phyloP scores from a whole-genome alignment of 2,888 invertebrate genomes.

The Biston stratarius region DNA sequence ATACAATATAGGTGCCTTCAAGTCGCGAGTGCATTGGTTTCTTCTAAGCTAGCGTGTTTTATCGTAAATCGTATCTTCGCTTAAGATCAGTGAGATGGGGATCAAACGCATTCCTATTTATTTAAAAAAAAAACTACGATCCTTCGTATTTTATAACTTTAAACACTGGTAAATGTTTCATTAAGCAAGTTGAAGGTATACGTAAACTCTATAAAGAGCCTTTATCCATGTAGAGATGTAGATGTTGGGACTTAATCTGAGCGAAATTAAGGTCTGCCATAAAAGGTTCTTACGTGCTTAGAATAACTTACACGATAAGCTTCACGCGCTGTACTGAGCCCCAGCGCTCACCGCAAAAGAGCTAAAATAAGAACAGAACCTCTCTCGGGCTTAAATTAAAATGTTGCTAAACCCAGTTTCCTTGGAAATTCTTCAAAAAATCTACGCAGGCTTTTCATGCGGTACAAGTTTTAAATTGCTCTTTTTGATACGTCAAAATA shows the following conservation, averaged over 20 bases:
- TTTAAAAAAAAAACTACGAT: too few species aligned
- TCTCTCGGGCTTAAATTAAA: constrained; percentile 24
- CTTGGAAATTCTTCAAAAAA: constrained; percentile 27
- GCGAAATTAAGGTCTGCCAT: too few species aligned
- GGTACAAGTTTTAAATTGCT: constrained; percentile 44
- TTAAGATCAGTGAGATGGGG: too few species aligned
- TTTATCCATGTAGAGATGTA: too few species aligned
- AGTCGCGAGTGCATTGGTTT: too few species aligned
- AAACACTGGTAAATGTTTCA: not conserved
- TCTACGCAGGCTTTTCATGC: constrained; percentile 29
- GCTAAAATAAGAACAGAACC: constrained; percentile 25
- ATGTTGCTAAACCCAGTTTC: constrained; percentile 19
- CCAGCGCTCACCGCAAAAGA: constrained; percentile 3
- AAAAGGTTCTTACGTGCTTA: not conserved
- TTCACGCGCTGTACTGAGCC: not conserved
- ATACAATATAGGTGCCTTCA: too few species aligned
- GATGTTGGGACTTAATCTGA: not conserved
- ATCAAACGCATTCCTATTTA: too few species aligned
- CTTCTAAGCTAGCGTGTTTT: too few species aligned
- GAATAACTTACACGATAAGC: not conserved
- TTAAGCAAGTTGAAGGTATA: not conserved
- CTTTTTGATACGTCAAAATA: constrained; percentile 44
- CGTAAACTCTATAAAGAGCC: too few species aligned
- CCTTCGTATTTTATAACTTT: too few species aligned
- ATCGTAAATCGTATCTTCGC: too few species aligned